Evolutionary conservation across 2,113 vertebrate species (phyloP).

Genomic region (Notarius lentiginosus): DNA sequence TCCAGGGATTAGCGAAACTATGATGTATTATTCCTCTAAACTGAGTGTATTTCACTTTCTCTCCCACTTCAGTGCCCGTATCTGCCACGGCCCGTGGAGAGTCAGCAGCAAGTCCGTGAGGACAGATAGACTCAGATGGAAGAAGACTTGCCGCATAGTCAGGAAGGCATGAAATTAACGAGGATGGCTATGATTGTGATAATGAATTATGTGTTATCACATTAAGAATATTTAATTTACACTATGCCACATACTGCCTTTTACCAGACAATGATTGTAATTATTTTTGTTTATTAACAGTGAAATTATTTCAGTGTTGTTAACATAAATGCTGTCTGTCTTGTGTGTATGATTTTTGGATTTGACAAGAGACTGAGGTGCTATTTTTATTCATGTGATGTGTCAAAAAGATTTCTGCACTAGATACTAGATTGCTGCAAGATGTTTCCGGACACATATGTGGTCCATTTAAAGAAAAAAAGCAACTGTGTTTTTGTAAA

Average conservation of each 20-base stretch:
- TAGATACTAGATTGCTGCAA: neutral
- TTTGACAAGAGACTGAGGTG: neutral
- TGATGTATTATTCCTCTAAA: neutral
- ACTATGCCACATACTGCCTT: conserved; percentile 40
- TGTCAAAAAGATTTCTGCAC: neutral
- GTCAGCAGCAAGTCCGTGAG: conserved; percentile 63
- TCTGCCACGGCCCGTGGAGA: conserved; percentile 61
- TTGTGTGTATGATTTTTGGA: neutral
- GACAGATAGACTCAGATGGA: conserved; percentile 70
- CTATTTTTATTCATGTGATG: neutral
- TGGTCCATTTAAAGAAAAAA: neutral
- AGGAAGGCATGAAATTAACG: conserved; percentile 71
- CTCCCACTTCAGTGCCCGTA: conserved; percentile 51
- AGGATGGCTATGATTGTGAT: neutral
- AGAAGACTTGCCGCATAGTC: conserved; percentile 78
- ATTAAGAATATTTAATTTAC: conserved; percentile 1
- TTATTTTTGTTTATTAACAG: conserved; percentile 2
- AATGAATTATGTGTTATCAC: neutral
- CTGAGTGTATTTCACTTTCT: conserved; percentile 8
- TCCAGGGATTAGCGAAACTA: neutral
- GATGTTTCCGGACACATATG: neutral
- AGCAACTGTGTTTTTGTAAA: neutral
- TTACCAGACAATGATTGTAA: conserved; percentile 1
- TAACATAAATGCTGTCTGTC: neutral
- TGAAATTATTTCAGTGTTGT: conserved; percentile 25